A percentile compares a stretch with the other conserved stretches of the same genome.
These are phyloP conservation scores for Nineta flava DNA, from an alignment of 2,888 invertebrate species.

Conservation along the genomic window DNA sequence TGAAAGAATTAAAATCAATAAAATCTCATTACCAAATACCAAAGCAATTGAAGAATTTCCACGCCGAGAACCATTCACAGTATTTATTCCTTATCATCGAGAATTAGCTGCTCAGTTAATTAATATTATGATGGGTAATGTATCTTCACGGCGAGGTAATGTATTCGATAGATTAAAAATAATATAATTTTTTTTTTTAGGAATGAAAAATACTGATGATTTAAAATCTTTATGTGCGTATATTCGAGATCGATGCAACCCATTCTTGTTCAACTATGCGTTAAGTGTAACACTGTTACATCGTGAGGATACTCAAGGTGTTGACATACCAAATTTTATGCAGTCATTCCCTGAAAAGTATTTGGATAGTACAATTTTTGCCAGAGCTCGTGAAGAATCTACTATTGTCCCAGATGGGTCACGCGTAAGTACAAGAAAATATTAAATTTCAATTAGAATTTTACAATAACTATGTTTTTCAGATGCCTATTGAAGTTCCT, in stretches of 20 bases:
- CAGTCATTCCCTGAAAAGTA: conserved; percentile 73
- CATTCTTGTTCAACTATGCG: conserved; percentile 66
- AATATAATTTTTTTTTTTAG: too few species aligned
- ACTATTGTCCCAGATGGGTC: conserved; percentile 41
- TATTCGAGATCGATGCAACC: conserved; percentile 58
- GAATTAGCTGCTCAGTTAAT: conserved; percentile 54
- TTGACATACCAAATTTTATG: conserved; percentile 56
- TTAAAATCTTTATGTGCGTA: conserved; percentile 53
- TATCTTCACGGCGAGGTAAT: too few species aligned
- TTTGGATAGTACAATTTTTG: conserved; percentile 55
- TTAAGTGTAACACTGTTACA: conserved; percentile 61
- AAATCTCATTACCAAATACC: conserved; percentile 38
- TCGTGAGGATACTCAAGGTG: conserved; percentile 49
- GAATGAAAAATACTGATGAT: conserved; percentile 56
- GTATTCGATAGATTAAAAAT: too few species aligned
- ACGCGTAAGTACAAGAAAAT: conserved; percentile 36
- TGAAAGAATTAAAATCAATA: conserved; percentile 35
- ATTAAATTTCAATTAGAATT: too few species aligned
- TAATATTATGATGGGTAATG: conserved; percentile 39
- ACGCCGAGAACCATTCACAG: conserved; percentile 49
- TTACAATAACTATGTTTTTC: not conserved
- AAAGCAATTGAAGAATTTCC: conserved; percentile 37
- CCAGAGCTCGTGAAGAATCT: conserved; percentile 50
- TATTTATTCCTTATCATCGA: conserved; percentile 57
- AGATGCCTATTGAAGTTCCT: conserved; percentile 46